Conservation (phyloP, 2,797 vertebrate species). For the Melanotaenia parkinsoni region DNA sequence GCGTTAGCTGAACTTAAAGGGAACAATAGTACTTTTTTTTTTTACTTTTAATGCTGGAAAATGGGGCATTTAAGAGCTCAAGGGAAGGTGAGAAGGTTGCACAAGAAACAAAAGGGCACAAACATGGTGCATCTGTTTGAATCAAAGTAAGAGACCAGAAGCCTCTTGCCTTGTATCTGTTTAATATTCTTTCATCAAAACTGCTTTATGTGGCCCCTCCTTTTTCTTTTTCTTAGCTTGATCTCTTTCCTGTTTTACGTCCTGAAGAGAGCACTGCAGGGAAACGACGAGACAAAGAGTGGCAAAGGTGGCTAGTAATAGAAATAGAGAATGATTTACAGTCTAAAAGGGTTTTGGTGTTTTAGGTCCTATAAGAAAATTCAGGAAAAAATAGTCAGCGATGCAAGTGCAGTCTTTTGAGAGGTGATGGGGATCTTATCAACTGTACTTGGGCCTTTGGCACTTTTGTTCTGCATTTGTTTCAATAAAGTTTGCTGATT, state of each 20-base stretch:
- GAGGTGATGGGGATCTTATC: not conserved
- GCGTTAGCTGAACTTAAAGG: slow-evolving; percentile 88
- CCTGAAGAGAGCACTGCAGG: slow-evolving; percentile 29
- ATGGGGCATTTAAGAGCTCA: slow-evolving; percentile 49
- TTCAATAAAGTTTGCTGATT: slow-evolving; percentile 43
- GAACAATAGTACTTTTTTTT: slow-evolving; percentile 85
- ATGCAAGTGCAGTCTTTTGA: not conserved
- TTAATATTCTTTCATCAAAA: slow-evolving; percentile 43
- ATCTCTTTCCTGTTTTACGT: slow-evolving; percentile 31
- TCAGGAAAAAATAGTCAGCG: not conserved
- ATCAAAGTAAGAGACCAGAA: slow-evolving; percentile 39
- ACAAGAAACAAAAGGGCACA: slow-evolving; percentile 51
- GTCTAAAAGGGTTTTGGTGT: slow-evolving; percentile 21
- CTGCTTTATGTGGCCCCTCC: slow-evolving; percentile 23
- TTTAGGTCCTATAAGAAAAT: slow-evolving; percentile 15
- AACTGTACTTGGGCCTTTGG: not conserved
- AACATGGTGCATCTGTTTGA: slow-evolving; percentile 50
- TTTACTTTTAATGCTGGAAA: slow-evolving; percentile 74
- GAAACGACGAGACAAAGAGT: slow-evolving; percentile 17
- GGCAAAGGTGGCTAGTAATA: slow-evolving; percentile 22
- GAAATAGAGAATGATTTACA: slow-evolving; percentile 19
- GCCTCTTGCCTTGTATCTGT: slow-evolving; percentile 33
- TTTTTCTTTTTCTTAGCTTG: not conserved
- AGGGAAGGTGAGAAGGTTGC: slow-evolving; percentile 35
- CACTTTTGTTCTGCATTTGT: slow-evolving; percentile 24